These are phyloP conservation scores for Meteorus sp. DNA, from an alignment of 1,140 invertebrate genomes.

Conservation along the genomic window DNA sequence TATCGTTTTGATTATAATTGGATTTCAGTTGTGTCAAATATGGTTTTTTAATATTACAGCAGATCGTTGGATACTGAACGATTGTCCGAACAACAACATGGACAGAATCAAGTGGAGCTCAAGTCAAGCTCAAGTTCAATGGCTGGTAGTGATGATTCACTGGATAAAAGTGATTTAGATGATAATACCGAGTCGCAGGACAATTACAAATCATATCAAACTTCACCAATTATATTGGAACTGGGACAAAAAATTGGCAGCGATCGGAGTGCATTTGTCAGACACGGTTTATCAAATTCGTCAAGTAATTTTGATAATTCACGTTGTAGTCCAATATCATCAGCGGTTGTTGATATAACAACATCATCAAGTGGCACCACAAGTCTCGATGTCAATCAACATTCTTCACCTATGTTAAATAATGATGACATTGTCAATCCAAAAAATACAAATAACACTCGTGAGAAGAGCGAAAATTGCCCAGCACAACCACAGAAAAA, in stretches of 20 bases:
- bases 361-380: too few species aligned
- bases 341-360: too few species aligned
- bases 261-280: conserved; percentile 48
- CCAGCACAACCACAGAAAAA: conserved; percentile 60
- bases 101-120: conserved; percentile 43
- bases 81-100: conserved; percentile 57
- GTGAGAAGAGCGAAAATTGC: conserved; percentile 38
- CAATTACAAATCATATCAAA: conserved; percentile 49
- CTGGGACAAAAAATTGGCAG: conserved; percentile 50
- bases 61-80: conserved; percentile 61
- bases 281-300: conserved; percentile 39
- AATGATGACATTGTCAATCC: conserved; percentile 25
- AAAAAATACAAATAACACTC: conserved; percentile 35
- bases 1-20: too few species aligned
- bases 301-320: conserved; percentile 35
- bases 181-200: conserved; percentile 56
- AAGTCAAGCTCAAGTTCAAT: conserved; percentile 58
- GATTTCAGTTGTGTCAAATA: not conserved
- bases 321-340: too few species aligned
- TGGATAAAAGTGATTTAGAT: conserved; percentile 64
- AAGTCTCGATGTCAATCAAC: too few species aligned
- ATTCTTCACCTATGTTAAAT: too few species aligned
- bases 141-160: conserved; percentile 66
- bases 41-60: conserved; percentile 7
- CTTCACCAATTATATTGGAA: conserved; percentile 46